These are phyloP conservation scores for Ascaphus truei DNA, from an alignment of 2,113 vertebrate genomes.

Conservation along the genomic window DNA sequence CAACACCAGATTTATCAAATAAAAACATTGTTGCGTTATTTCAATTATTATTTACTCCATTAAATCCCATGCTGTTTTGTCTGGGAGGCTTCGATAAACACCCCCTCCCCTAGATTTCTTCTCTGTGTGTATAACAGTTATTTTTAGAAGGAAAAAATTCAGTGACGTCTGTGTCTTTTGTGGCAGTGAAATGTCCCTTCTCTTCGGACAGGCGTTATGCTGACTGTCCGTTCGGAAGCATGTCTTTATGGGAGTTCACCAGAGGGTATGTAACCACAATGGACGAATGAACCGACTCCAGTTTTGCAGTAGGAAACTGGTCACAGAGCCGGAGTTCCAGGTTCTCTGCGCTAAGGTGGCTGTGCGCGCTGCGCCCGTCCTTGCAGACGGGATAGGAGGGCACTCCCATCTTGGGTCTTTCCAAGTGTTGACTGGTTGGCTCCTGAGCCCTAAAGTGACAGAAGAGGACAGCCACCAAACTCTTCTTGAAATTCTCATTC, in stretches of 20 bases:
- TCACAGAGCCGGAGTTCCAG: constrained; percentile 31
- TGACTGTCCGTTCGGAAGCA: constrained; percentile 22
- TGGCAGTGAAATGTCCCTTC: no score
- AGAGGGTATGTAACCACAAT: not conserved
- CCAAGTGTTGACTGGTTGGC: not conserved
- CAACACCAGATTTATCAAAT: no score
- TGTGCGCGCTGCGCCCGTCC: constrained; percentile 14
- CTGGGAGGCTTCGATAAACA: no score
- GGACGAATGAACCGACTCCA: not conserved
- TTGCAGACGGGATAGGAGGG: not conserved
- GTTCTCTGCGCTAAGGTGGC: constrained; percentile 35
- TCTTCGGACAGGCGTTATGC: constrained; percentile 8
- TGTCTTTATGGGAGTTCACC: constrained; percentile 9
- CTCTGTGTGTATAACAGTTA: no score
- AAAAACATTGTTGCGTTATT: no score
- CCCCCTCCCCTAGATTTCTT: no score
- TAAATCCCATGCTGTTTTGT: no score
- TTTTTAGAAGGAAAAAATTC: no score
- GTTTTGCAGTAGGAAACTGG: constrained; percentile 14
- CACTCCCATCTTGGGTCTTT: constrained; percentile 1
- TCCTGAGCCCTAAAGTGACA: constrained; percentile 45
- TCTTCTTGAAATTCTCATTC: constrained; percentile 80
- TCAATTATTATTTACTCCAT: no score
- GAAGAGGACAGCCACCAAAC: constrained; percentile 65
- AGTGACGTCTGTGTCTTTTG: not conserved